These are phyloP conservation scores for Eulithis prunata DNA, from an alignment of 2,888 invertebrate genomes.

Conservation along the genomic window DNA sequence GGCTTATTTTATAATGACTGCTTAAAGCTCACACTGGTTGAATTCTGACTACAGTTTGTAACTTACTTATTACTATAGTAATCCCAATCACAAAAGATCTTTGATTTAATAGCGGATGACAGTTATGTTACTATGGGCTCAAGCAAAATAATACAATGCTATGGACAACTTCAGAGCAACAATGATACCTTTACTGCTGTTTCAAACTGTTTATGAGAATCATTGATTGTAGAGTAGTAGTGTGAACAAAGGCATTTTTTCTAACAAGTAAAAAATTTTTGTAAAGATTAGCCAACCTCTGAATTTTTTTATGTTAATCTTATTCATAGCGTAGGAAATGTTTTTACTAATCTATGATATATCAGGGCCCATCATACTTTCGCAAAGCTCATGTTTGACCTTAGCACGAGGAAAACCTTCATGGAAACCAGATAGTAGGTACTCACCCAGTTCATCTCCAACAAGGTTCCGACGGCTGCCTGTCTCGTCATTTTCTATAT, in stretches of 20 bases:
- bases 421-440: background rate
- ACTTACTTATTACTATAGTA: too few species aligned
- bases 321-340: background rate
- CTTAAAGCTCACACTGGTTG: too few species aligned
- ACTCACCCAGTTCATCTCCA: conserved; percentile 63
- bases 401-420: too few species aligned
- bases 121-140: too few species aligned
- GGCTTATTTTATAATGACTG: too few species aligned
- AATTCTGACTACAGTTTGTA: too few species aligned
- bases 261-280: too few species aligned
- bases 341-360: background rate
- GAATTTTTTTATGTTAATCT: background rate
- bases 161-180: background rate
- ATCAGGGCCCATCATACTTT: too few species aligned
- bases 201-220: background rate
- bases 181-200: background rate
- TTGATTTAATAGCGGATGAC: too few species aligned
- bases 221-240: background rate
- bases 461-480: conserved; percentile 69
- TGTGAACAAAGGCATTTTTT: background rate
- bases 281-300: background rate
- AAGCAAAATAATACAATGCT: background rate
- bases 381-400: too few species aligned
- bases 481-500: conserved; percentile 75
- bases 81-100: too few species aligned